phyloP scores from a whole-genome alignment of 2,888 invertebrate species.

The Asteroscopus sphinx region DNA sequence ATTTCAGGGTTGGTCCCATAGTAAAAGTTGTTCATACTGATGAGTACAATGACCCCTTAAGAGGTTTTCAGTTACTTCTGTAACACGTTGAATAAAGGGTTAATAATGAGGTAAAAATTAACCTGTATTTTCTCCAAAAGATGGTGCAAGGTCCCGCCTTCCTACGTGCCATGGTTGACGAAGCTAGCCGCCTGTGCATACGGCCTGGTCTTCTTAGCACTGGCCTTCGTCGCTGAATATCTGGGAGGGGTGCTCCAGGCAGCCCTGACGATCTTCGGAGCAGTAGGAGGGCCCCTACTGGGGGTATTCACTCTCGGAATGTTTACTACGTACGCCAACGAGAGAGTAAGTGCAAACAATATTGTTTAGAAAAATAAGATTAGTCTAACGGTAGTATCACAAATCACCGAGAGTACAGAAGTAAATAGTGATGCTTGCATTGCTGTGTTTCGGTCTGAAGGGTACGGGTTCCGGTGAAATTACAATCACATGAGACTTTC shows the following conservation, averaged over 20 bases:
- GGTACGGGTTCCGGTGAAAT: no score
- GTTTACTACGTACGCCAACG: constrained; percentile 93
- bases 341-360: constrained; percentile 86
- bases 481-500: no score
- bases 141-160: constrained; percentile 73
- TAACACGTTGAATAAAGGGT: no score
- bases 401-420: no score
- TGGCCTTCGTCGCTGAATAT: constrained; percentile 95
- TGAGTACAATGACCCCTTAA: no score
- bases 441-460: no score
- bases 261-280: constrained; percentile 95
- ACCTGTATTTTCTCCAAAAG: constrained; percentile 55
- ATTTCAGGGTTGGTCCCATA: no score
- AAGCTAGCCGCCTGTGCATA: constrained; percentile 93
- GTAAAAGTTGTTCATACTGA: no score
- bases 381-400: not conserved
- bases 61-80: no score
- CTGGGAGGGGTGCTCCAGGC: constrained; percentile 97
- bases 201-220: constrained; percentile 93
- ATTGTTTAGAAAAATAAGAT: constrained; percentile 24
- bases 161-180: constrained; percentile 87
- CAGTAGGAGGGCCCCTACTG: constrained; percentile 96
- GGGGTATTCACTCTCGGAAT: constrained; percentile 96
- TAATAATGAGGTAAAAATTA: not conserved
- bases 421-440: no score